Conservation (phyloP, 2,888 invertebrate species). For the Macrosiphum euphorbiae region DNA sequence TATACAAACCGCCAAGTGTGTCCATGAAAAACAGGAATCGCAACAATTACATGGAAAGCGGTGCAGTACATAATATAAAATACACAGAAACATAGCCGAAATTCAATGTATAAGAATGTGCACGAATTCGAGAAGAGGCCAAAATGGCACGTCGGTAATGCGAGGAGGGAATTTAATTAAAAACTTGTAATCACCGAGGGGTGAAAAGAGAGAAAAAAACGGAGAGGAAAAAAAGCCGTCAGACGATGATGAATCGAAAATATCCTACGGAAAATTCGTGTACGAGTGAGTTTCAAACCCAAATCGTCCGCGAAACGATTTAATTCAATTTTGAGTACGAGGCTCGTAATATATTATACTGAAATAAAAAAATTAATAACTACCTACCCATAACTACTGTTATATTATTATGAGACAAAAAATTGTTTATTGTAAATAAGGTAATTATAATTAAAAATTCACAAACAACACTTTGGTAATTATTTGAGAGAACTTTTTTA, state of each 20-base stretch:
- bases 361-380: neutral
- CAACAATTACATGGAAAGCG: neutral
- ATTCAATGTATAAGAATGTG: conserved; percentile 3
- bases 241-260: conserved; percentile 5
- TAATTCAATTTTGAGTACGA: neutral
- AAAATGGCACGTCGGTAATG: neutral
- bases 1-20: neutral
- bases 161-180: conserved; percentile 13
- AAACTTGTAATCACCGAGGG: neutral
- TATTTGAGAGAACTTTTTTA: neutral
- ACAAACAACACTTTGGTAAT: neutral
- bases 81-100: neutral
- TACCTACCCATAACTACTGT: neutral
- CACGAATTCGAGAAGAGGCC: neutral
- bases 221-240: neutral
- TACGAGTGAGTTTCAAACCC: neutral
- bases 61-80: neutral
- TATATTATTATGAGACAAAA: neutral
- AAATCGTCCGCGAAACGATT: neutral
- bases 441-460: neutral
- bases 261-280: neutral
- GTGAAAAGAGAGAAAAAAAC: neutral
- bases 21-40: neutral
- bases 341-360: neutral
- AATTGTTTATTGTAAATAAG: neutral